Evolutionary conservation across 2,888 invertebrate species (phyloP).

Genomic region (Plemyria rubiginata): DNA sequence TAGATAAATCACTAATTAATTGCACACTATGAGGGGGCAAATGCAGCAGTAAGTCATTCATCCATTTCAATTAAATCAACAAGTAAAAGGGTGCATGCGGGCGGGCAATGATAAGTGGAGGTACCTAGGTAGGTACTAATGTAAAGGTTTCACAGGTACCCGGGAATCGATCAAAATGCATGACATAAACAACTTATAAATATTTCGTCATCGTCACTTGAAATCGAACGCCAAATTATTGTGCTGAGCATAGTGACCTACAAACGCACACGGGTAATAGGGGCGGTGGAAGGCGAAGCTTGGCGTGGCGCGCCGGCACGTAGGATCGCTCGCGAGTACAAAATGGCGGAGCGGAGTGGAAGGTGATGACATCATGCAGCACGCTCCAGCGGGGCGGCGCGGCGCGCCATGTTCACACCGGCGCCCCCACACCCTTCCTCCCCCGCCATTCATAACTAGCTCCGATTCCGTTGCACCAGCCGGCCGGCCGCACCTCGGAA

Average conservation of each 20-base stretch:
- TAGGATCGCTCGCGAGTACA: conserved; percentile 44
- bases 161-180: conserved; percentile 2
- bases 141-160: neutral
- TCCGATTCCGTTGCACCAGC: conserved; percentile 55
- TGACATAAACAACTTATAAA: neutral
- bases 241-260: conserved; percentile 11
- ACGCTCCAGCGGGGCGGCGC: conserved; percentile 37
- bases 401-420: conserved; percentile 43
- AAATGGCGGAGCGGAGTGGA: conserved; percentile 56
- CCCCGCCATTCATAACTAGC: conserved; percentile 72
- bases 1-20: neutral
- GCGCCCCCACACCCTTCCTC: conserved; percentile 43
- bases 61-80: conserved; percentile 1
- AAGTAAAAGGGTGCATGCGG: conserved; percentile 11
- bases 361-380: conserved; percentile 70
- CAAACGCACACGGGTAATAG: conserved; percentile 12
- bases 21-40: neutral
- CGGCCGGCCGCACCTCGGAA: conserved; percentile 31
- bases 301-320: neutral
- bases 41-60: neutral
- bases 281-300: neutral
- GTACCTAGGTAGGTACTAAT: neutral
- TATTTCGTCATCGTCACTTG: conserved; percentile 4
- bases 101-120: neutral
- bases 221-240: conserved; percentile 1